Base-by-base conservation (phyloP, 2,797 vertebrate species). In the Enteromius viviparus region DNA sequence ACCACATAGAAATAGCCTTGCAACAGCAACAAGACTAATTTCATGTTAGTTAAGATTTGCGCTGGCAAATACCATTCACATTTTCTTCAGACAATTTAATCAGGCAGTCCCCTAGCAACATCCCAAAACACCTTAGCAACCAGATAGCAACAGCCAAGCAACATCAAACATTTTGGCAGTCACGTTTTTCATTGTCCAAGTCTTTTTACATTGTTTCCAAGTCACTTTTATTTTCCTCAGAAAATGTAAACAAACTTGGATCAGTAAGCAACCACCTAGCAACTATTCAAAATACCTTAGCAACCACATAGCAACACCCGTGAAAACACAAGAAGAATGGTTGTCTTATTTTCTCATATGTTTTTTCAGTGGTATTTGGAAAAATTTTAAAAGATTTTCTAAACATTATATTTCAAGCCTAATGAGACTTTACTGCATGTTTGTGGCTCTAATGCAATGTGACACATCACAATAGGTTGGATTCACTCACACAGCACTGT, bases 391-490 rank as follows among this genome's bases (percentile, higher is more conserved):
- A 12, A 60, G 11, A 62, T 62, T 74, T 34, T 34, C 0, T 74
- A 74, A 14, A 72, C 11, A 60, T n/a, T 58, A 58, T 32, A 21
- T 32, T 12, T 21, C 0, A 51, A 62, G 51, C 19, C 53, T 71
- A 40, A 49, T 65, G 19, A 32, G 55, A 0, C 19, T 2, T 34
- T 3, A 32, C 55, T 72, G 65, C 42, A 45, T 60, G 34, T 26
- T 21, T 55, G n/a, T 42, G 79, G 19, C 42, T 81, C 3, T 81
- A 62, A 81, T 71, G 78, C 53, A 72, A 17, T 47, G 55, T 29
- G 58, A 29, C 75, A 62, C 29, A 42, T 76, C 55, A 45, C 15
- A 45, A 62, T 42, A 77, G 29, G 21, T 17, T 32, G 7, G 4
- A 55, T 80, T 80, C 17, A 70, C 29, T 45, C 17, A 62, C 8